Evolutionary conservation across 53 echinoderm and acorn worm species (phyloP).

Genomic region (Echinarachnius parma): DNA sequence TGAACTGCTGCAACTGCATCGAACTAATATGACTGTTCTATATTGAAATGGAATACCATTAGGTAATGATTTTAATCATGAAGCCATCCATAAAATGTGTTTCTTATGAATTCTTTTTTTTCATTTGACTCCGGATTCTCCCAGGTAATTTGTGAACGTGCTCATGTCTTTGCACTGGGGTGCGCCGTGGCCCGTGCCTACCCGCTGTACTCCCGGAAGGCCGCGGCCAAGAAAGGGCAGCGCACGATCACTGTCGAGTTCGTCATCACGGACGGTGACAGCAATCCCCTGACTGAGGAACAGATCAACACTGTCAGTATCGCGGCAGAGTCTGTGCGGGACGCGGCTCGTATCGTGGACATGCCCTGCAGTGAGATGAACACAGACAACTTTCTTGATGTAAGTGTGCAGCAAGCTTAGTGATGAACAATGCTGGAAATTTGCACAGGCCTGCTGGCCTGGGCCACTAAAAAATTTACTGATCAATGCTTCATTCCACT

Average conservation of each 20-base stretch:
- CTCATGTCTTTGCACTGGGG: constrained; percentile 82
- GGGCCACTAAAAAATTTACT: no score
- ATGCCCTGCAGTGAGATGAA: constrained; percentile 96
- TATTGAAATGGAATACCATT: no score
- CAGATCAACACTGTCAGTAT: constrained; percentile 57
- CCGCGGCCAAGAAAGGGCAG: constrained; percentile 55
- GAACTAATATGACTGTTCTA: no score
- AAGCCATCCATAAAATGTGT: no score
- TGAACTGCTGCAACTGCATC: no score
- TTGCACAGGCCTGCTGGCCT: no score
- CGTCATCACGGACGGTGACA: constrained; percentile 62
- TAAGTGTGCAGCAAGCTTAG: no score
- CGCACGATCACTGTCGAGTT: constrained; percentile 80
- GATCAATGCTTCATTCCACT: no score
- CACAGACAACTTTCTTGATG: constrained; percentile 87
- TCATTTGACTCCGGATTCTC: neutral
- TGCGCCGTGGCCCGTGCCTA: constrained; percentile 92
- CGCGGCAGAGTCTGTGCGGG: constrained; percentile 64
- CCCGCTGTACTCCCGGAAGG: constrained; percentile 81
- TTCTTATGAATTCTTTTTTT: neutral
- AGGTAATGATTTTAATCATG: no score
- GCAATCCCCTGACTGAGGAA: constrained; percentile 54
- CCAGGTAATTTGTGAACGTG: constrained; percentile 84
- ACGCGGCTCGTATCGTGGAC: constrained; percentile 81
- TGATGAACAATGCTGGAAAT: no score